Evolutionary conservation across 2,888 invertebrate species (phyloP), one percentile per base, ranked within the genome.

Genomic region (Agriopis aurantiaria): DNA sequence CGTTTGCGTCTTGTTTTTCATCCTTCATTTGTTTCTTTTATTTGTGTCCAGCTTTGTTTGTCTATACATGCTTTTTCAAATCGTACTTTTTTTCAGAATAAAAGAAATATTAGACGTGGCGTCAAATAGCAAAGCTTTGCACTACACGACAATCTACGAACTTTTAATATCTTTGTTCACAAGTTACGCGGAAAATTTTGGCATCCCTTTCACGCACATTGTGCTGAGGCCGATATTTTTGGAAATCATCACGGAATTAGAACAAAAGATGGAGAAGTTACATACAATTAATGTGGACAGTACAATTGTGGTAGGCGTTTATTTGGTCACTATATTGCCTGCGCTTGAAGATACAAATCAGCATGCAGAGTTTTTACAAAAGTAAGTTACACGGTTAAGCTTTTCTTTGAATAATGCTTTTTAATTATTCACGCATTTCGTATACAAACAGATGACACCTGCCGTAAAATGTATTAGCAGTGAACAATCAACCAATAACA

Each of bases 181-280:
- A 74, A 86, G 83, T 80, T 93, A 93, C 61, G 96, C 96, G 77
- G 92, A 95, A 33, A 95, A 96, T 65, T 97, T 97, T 83, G 97
- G 97, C 8, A 91, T 91, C 71, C 93, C 95, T 52, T 96, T 97
- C 83, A 95, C 96, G 0, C 86, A 85, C 65, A 87, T 88, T 33
- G 93, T 95, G 84, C 85, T 97, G 60, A 95, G 95, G 78, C 95
- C 95, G 14, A 85, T 95, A 61, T 96, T 97, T 78, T 88, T 90
- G 64, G 91, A 95, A 17, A 95, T 95, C 52, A 93, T 97, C 68
- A 87, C 91, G 60, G 95, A 94, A 74, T 86, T 97, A 69, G 96
- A 96, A 82, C 94, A 95, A 75, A 95, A 95, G 80, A 92, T 96
- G 81, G 95, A 95, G 76, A 95, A 95, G 84, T 86, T 91, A 65